These are phyloP conservation scores for Paratilapia polleni DNA, from an alignment of 2,113 vertebrate species.

Conservation along the genomic window DNA sequence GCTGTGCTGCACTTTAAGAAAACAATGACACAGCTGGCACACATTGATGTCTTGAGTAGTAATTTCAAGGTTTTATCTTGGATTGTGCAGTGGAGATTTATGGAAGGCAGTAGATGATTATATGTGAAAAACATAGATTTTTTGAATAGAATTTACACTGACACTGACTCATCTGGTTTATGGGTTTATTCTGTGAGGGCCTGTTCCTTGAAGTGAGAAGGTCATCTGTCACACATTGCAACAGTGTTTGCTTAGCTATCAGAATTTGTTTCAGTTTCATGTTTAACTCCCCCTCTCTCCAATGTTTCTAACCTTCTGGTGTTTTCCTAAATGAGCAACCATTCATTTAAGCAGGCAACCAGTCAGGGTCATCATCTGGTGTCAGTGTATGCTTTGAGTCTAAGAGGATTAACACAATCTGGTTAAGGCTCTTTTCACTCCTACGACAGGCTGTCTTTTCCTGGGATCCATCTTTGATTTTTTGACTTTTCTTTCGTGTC, in stretches of 20 bases:
- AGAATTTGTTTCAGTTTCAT: slow-evolving; percentile 64
- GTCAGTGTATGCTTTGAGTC: slow-evolving; percentile 49
- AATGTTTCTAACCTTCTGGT: background rate
- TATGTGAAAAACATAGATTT: background rate
- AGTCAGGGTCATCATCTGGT: slow-evolving; percentile 48
- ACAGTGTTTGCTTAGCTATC: slow-evolving; percentile 13
- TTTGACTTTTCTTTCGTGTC: slow-evolving; percentile 40
- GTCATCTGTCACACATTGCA: slow-evolving; percentile 1
- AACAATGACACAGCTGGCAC: slow-evolving; percentile 10
- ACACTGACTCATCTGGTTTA: accelerated
- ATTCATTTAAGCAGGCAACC: slow-evolving; percentile 53
- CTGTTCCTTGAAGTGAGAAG: background rate
- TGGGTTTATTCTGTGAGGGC: background rate
- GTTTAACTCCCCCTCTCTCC: slow-evolving; percentile 42
- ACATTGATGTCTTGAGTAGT: background rate
- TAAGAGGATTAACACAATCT: slow-evolving; percentile 81
- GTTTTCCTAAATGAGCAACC: slow-evolving; percentile 54
- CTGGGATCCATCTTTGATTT: slow-evolving; percentile 46
- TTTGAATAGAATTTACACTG: background rate
- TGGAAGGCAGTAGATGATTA: background rate
- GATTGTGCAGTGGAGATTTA: background rate
- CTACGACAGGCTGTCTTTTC: slow-evolving; percentile 19
- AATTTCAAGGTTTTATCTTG: background rate
- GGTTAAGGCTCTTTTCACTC: slow-evolving; percentile 71
- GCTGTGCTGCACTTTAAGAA: background rate